These are phyloP conservation scores for Condylostylus longicornis DNA, from an alignment of 1,140 invertebrate genomes.

Conservation along the genomic window DNA sequence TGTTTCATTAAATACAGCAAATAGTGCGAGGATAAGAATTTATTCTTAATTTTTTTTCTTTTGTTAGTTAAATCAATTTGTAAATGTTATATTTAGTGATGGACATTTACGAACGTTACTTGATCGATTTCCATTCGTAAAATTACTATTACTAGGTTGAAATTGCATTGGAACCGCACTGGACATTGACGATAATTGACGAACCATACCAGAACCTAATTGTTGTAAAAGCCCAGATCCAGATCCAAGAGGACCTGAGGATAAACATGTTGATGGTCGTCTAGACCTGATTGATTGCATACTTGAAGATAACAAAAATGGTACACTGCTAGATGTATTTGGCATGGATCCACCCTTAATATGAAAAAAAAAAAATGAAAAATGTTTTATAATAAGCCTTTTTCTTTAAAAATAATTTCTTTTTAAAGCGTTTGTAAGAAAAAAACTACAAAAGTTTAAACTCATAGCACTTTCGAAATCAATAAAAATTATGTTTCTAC, in stretches of 20 bases:
- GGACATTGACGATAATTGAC: constrained; percentile 53
- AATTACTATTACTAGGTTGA: constrained; percentile 34
- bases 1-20: too few relatives aligned
- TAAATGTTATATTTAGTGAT: constrained; percentile 48
- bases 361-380: constrained; percentile 31
- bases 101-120: constrained; percentile 64
- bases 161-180: constrained; percentile 29
- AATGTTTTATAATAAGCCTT: too few relatives aligned
- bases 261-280: constrained; percentile 51
- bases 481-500: too few relatives aligned
- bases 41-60: too few relatives aligned
- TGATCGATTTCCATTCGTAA: constrained; percentile 42
- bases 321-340: constrained; percentile 72
- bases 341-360: constrained; percentile 69
- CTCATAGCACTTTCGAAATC: too few relatives aligned
- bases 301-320: constrained; percentile 63
- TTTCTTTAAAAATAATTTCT: not conserved
- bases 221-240: constrained; percentile 64
- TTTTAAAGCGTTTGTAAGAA: not conserved
- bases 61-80: too few relatives aligned
- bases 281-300: constrained; percentile 69
- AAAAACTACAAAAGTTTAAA: too few relatives aligned
- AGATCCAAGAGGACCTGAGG: constrained; percentile 32
- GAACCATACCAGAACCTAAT: constrained; percentile 74
- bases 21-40: too few relatives aligned